Base-by-base conservation (phyloP, 92 coral and sea anemone genomes). In the Palythoa grandiflora region DNA sequence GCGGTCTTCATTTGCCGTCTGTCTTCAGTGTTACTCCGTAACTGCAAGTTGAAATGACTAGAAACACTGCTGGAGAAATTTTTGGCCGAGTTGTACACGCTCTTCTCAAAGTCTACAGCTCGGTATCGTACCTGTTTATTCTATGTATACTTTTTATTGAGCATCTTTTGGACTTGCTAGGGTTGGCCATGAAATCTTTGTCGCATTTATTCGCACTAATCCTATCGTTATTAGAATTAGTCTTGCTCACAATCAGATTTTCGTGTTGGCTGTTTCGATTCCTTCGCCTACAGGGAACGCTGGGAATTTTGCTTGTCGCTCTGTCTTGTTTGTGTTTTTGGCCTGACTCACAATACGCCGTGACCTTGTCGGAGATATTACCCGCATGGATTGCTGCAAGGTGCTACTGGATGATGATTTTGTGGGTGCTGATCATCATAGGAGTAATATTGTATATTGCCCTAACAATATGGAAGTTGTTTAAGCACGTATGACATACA, bases 251-350 rank as follows among this genome's bases (percentile, higher is more conserved):
- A 48, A 36, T 47, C 21, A 47, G 86, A 19, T 81, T 81, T 21
- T 20, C 50, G 35, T 81, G 86, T 14, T 81, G 61, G 86, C 47
- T 81, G 20, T 68, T 81, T 20, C 76, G 86, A 20, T 81, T 81
- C 86, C 75, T 81, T 9, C 39, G 38, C 15, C 17, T 81, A 40
- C 86, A 81, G 36, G 86, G 75, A 21, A 65, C 44, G 40, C 75
- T 81, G 76, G 86, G 60, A 47, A 81, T 81, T 17, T 35, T 44
- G 63, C 61, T 81, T 47, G 51, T 81, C 59, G 28, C 48, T 7
- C 76, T 81, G 8, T 81, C 86, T 28, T 20, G 71, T 16, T 21
- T 65, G 75, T 81, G 86, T 50, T 81, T 65, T 68, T 81, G 57
- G 75, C 76, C 86, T 2, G 75, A 37, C 28, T 63, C 86, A 9